Evolutionary conservation across 1,140 invertebrate species (phyloP), one percentile per base, ranked within the genome.

Genomic region (Prorops nasuta): DNA sequence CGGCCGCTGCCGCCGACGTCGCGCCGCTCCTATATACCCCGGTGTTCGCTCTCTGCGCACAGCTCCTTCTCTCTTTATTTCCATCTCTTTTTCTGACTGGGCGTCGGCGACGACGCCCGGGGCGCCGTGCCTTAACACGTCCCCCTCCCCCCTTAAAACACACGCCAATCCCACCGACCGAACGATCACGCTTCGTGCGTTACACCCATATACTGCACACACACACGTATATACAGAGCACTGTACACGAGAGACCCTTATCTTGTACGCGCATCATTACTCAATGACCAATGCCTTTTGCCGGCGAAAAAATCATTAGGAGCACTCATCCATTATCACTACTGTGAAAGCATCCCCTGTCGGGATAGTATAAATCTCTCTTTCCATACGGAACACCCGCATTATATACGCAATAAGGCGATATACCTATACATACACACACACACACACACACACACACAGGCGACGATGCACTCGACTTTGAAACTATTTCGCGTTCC

Each of bases 221-320:
- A 45, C 37, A 45, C 28, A 38, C 19, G 14, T 49, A 15, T 34
- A 37, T 19, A 36, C 38, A 18, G 16, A 24, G 28, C 35, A 34
- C 24, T 49, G 12, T 20, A 38, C 36, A 42, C 51, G 51, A n/a
- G n/a, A n/a, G n/a, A 49, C 46, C 56, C 60, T 64, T 66, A 66
- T 65, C 63, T 64, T 44, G 51, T 47, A 50, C 52, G 55, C 49
- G 60, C 58, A 56, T 67, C 63, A 66, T 67, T 66, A 64, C 59
- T 66, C 65, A 63, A 63, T 60, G 64, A 67, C 59, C 57, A 57
- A 59, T 65, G 63, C 51, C 48, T 55, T n/a, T 46, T 37, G 46
- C 47, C 41, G 50, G 60, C 49, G 53, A 61, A 66, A 64, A 67
- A 66, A 67, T 66, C 63, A 64, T 66, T 64, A 62, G 63, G 58